Evolutionary conservation across 2,888 invertebrate genomes (phyloP).

Genomic region (Pheosia gnoma): DNA sequence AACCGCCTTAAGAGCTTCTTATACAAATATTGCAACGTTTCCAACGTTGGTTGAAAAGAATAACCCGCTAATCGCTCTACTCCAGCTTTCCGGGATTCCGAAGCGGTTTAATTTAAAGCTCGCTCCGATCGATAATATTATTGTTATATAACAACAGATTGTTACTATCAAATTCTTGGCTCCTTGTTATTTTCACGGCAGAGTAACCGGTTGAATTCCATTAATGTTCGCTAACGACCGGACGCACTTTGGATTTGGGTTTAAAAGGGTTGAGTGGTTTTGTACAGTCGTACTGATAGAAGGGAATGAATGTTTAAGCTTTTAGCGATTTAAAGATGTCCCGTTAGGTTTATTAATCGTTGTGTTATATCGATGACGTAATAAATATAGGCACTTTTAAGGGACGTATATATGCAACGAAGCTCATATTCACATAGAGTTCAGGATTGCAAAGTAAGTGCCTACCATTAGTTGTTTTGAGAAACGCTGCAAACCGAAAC

Average conservation of each 20-base stretch:
- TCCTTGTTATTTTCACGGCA: constrained; percentile 80
- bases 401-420: background rate
- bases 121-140: background rate
- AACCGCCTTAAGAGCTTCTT: too few species aligned
- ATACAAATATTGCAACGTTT: too few species aligned
- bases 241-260: constrained; percentile 81
- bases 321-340: constrained; percentile 80
- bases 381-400: background rate
- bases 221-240: constrained; percentile 83
- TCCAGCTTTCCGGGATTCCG: background rate
- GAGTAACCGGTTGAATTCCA: constrained; percentile 77
- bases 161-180: constrained; percentile 49
- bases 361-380: constrained; percentile 20
- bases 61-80: background rate
- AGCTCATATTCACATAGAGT: too few species aligned
- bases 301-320: constrained; percentile 78
- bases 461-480: too few species aligned
- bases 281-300: constrained; percentile 81
- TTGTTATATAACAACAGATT: constrained; percentile 1
- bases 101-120: too few species aligned
- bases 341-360: constrained; percentile 59
- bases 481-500: too few species aligned
- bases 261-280: constrained; percentile 84
- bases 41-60: background rate
- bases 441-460: too few species aligned